Evolutionary conservation across 2,888 invertebrate species (phyloP), one percentile per base, ranked within the genome.

Genomic region (Dolomedes plantarius): DNA sequence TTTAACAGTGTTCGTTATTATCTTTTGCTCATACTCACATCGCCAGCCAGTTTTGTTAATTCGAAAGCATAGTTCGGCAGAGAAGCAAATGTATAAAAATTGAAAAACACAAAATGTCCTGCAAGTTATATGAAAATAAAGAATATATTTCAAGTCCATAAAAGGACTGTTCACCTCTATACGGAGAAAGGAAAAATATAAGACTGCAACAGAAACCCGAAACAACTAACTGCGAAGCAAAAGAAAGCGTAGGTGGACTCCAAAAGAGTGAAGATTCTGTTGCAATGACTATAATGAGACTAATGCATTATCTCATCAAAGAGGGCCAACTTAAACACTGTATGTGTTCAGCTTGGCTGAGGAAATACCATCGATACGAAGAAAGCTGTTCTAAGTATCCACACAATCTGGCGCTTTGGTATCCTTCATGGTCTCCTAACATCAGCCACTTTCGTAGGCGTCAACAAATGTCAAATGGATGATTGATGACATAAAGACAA

Each of bases 401-500:
- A 16, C 46, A 46, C 2, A 46, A 13, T 46, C 41, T 2, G 16
- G 9, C 46, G 41, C 13, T 46, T n/a, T 16, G 41, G 16, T 46
- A 46, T 46, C 41, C 41, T 46, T 46, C 41, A 46, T 6, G 23
- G 56, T 56, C 2, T 23, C 2, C 23, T 16, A 56, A 16, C 19
- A 56, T 11, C 23, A 5, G 56, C 23, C 46, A 56, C 23, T 56
- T 56, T 56, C 23, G 23, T 83, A 83, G 83, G 83, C 83, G 83
- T 83, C 32, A 83, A 46, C 77, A 56, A 36, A 29, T 72, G 83
- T 83, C 83, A 83, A 65, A 50, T 16, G 13, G 23, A 56, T 83
- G 83, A 83, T 83, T 50, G 83, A 83, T 83, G 83, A 56, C 77
- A 67, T 83, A 83, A 83, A 83, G 83, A 83, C 83, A 77, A 83